Evolutionary conservation across 2,888 invertebrate genomes (phyloP), one percentile per base, ranked within the genome.

Genomic region (Aphelenchoides bicaudatus): DNA sequence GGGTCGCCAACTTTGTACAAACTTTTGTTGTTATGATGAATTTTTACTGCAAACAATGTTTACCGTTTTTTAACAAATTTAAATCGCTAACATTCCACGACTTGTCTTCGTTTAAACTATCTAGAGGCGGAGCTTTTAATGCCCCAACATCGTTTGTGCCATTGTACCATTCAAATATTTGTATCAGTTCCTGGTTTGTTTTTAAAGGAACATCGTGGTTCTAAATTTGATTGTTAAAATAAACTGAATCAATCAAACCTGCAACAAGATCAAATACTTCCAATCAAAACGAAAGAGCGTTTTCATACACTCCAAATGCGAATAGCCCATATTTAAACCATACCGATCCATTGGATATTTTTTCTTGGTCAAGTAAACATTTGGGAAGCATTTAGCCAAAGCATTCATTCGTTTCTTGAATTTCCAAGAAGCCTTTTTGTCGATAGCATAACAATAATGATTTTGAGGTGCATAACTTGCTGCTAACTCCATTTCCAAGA

Each of bases 231-330:
- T n/a, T n/a, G n/a, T n/a, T n/a, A n/a, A n/a, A n/a, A n/a, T n/a
- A n/a, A n/a, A n/a, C n/a, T n/a, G n/a, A n/a, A n/a, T n/a, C n/a
- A n/a, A n/a, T n/a, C 13, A 19, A 4, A 8, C 59, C 47, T 61
- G 66, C 29, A 66, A 38, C 39, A 63, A 43, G 27, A 58, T 37
- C 21, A 66, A 28, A 48, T 66, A 66, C 39, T 62, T 39, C 62
- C 67, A 66, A n/a, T 67, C 51, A 8, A 29, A 23, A 23, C 47
- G 39, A 13, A 30, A 29, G 39, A 68, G 34, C 37, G 31, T 27
- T 21, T 56, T 46, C 48, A 68, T 31, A 54, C 66, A 66, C 29
- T 58, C 61, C 29, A 59, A 8, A 43, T 63, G 63, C 10, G 56
- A 53, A 6, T 28, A 25, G 21, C 53, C 60, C 38, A 59, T 59